phyloP scores from a whole-genome alignment of 2,797 vertebrate species.

The Benthosema pterotum region DNA sequence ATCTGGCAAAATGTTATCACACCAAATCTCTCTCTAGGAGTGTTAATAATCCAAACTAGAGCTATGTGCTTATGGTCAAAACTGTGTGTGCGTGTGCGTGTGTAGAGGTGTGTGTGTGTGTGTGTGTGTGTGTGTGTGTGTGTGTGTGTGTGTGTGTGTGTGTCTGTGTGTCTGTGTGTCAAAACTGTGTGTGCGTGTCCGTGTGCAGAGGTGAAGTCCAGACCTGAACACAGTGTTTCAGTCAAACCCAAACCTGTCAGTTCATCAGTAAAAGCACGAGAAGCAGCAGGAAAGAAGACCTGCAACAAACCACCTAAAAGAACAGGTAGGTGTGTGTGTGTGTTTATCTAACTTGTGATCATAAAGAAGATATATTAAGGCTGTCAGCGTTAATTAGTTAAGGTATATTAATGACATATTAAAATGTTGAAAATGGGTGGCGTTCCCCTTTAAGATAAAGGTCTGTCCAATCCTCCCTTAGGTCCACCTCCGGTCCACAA shows the following conservation, averaged over 20 bases:
- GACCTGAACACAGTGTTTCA: constrained; percentile 43
- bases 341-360: no score
- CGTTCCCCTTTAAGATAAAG: no score
- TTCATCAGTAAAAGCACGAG: constrained; percentile 60
- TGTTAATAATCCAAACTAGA: no score
- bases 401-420: no score
- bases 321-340: constrained; percentile 66
- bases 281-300: constrained; percentile 69
- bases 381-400: no score
- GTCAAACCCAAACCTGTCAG: constrained; percentile 59
- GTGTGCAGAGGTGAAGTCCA: constrained; percentile 59
- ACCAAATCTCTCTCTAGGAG: no score
- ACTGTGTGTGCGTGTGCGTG: no score
- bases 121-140: background rate
- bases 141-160: constrained; percentile 3
- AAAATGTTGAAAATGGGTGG: no score
- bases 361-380: no score
- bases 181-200: background rate
- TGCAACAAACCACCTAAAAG: constrained; percentile 74
- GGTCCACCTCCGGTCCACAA: constrained; percentile 57
- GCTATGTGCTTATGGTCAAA: no score
- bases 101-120: no score
- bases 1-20: no score
- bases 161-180: constrained; percentile 8
- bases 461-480: background rate